These are phyloP conservation scores for Lepisosteus oculatus DNA, from an alignment of 2,113 vertebrate genomes.

Conservation along the genomic window DNA sequence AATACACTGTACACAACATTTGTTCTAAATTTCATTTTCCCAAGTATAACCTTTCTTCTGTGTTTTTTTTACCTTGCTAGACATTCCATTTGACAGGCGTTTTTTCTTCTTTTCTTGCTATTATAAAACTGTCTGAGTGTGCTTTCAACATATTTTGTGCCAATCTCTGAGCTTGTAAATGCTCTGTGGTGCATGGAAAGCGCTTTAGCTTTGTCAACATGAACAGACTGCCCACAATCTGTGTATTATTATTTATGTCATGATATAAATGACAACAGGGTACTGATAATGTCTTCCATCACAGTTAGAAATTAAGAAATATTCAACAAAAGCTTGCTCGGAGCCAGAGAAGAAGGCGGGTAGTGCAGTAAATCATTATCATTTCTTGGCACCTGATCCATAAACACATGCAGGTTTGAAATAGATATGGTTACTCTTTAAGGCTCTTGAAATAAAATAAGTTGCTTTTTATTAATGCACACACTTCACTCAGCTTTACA, in stretches of 20 bases:
- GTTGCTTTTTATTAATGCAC: not conserved
- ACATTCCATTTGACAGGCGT: too few species aligned
- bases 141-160: not conserved
- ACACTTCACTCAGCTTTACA: not conserved
- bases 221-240: not conserved
- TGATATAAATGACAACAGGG: slow-evolving; percentile 8
- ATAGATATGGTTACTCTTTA: not conserved
- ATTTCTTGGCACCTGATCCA: not conserved
- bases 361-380: not conserved
- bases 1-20: not conserved
- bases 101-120: not conserved
- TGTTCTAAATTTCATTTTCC: not conserved
- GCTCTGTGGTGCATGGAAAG: not conserved
- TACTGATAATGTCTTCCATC: slow-evolving; percentile 7
- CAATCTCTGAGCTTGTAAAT: not conserved
- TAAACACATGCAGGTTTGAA: not conserved
- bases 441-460: not conserved
- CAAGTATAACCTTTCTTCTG: too few species aligned
- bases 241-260: not conserved
- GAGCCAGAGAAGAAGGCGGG: not conserved
- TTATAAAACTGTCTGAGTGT: not conserved
- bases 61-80: too few species aligned
- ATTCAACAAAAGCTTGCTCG: not conserved
- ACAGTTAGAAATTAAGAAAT: slow-evolving; percentile 6
- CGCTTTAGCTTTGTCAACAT: not conserved